phyloP scores from a whole-genome alignment of 2,888 invertebrate genomes.

The Drosophila putrida region DNA sequence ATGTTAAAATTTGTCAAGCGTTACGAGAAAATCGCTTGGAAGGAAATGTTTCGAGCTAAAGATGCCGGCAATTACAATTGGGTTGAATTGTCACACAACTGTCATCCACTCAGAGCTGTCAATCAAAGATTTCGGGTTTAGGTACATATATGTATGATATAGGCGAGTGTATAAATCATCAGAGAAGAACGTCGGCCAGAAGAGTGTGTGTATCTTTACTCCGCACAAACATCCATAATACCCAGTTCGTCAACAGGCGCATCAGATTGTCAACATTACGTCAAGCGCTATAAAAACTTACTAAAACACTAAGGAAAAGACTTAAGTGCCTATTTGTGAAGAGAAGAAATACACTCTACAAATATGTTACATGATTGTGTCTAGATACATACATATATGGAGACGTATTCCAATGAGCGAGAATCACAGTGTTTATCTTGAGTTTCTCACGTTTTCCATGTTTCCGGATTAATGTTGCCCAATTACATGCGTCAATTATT shows the following conservation, averaged over 20 bases:
- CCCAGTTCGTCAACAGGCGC: conserved; percentile 33
- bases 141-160: conserved; percentile 47
- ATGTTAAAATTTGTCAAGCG: conserved; percentile 84
- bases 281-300: conserved; percentile 78
- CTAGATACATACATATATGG: conserved; percentile 43
- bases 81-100: conserved; percentile 84
- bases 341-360: conserved; percentile 40
- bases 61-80: conserved; percentile 69
- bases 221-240: conserved; percentile 34
- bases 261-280: conserved; percentile 82
- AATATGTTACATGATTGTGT: conserved; percentile 53
- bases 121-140: conserved; percentile 80
- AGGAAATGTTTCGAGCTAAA: conserved; percentile 60
- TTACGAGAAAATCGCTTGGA: conserved; percentile 80
- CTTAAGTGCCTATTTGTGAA: conserved; percentile 69
- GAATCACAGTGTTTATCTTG: conserved; percentile 61
- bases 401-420: conserved; percentile 23
- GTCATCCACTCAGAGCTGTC: conserved; percentile 85
- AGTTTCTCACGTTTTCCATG: conserved; percentile 85
- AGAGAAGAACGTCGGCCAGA: conserved; percentile 42
- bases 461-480: conserved; percentile 76
- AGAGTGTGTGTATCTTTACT: conserved; percentile 31
- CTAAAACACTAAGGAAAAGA: conserved; percentile 64
- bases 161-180: conserved; percentile 74
- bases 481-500: conserved; percentile 53